Percentiles rank a stretch among this genome's conserved stretches.
Evolutionary conservation across 1,140 invertebrate genomes (phyloP).

Genomic region (Luehdorfia chinensis): DNA sequence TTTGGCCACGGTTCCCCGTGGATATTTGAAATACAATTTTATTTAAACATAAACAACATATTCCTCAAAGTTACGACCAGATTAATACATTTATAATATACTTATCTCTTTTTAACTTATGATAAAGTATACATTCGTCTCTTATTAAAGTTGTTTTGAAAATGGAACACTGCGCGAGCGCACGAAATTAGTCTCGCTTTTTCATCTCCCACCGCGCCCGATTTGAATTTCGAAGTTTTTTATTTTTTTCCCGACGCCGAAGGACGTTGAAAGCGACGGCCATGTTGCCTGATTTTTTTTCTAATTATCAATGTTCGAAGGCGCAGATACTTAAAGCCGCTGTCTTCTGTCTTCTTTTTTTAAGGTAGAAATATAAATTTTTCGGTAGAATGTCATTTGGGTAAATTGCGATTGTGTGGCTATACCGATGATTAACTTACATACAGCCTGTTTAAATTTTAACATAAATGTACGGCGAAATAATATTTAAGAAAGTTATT

Average conservation of each 20-base stretch:
- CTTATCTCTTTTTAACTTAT: slow-evolving; percentile 34
- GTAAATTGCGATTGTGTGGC: slow-evolving; percentile 17
- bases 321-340: slow-evolving; percentile 31
- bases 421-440: slow-evolving; percentile 8
- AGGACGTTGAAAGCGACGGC: slow-evolving; percentile 53
- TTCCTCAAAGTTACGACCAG: slow-evolving; percentile 61
- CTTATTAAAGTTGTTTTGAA: slow-evolving; percentile 59
- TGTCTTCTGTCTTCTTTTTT: slow-evolving; percentile 17
- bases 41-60: slow-evolving; percentile 55
- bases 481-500: too few relatives aligned
- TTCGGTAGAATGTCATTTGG: slow-evolving; percentile 18
- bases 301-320: slow-evolving; percentile 59
- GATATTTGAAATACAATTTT: slow-evolving; percentile 4
- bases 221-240: slow-evolving; percentile 67
- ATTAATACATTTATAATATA: slow-evolving; percentile 70
- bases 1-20: neutral
- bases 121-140: slow-evolving; percentile 17
- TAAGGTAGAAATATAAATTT: slow-evolving; percentile 15
- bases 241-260: slow-evolving; percentile 41
- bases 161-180: slow-evolving; percentile 65
- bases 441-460: slow-evolving; percentile 16
- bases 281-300: slow-evolving; percentile 55
- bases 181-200: slow-evolving; percentile 71
- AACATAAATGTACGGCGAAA: too few relatives aligned
- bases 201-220: slow-evolving; percentile 63